phyloP scores from a whole-genome alignment of 2,888 invertebrate species.

The Brachyopa scutellaris region DNA sequence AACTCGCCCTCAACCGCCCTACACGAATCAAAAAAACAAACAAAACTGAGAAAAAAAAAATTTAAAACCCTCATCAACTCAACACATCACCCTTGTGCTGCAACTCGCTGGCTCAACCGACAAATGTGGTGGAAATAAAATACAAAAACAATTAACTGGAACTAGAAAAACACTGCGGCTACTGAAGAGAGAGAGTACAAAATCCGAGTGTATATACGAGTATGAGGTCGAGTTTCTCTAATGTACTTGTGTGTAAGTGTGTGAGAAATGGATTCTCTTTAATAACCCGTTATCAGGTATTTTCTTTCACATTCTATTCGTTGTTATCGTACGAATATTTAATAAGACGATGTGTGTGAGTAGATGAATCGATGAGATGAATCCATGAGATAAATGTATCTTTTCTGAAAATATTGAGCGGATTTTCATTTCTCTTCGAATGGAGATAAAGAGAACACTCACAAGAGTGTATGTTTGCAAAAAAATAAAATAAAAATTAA shows the following conservation, averaged over 20 bases:
- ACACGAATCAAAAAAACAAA: constrained; percentile 30
- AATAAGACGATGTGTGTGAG: not conserved
- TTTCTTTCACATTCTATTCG: constrained; percentile 27
- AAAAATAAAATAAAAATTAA: too few species aligned
- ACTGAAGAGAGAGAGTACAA: constrained; percentile 1
- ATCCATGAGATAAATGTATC: not conserved
- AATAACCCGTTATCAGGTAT: constrained; percentile 5
- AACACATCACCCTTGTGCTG: constrained; percentile 7
- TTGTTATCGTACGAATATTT: not conserved
- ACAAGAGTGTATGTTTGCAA: not conserved
- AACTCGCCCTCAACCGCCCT: constrained; percentile 26
- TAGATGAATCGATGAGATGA: constrained; percentile 7
- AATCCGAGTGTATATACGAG: not conserved
- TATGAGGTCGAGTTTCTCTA: too few species aligned
- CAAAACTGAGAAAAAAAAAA: constrained; percentile 9
- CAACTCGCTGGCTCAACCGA: constrained; percentile 24
- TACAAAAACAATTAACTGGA: constrained; percentile 56
- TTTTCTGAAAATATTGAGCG: not conserved
- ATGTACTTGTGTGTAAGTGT: not conserved
- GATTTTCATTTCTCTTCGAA: constrained; percentile 7
- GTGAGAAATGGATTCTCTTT: constrained; percentile 8
- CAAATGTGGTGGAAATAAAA: constrained; percentile 55
- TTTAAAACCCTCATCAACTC: constrained; percentile 13
- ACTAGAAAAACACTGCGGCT: constrained; percentile 13
- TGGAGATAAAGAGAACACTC: not conserved